Evolutionary conservation across 1,140 invertebrate species (phyloP).

Genomic region (Philotrypesis tridentata): DNA sequence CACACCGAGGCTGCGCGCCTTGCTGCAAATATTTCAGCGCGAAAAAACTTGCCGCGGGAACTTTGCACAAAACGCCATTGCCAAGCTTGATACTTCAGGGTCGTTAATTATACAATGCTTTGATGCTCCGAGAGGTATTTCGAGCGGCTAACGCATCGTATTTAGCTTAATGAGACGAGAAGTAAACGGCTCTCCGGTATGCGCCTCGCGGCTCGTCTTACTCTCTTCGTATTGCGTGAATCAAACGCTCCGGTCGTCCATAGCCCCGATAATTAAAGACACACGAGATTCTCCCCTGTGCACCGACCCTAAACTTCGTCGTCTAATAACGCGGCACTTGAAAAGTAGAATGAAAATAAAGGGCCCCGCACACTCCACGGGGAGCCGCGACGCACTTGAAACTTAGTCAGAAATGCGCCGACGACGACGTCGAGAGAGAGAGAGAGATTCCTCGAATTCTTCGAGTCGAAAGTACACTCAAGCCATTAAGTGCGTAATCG

Average conservation of each 20-base stretch:
- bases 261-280: no score
- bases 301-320: no score
- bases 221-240: background rate
- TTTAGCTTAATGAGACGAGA: background rate
- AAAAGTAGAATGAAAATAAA: no score
- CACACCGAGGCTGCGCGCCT: background rate
- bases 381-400: no score
- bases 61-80: constrained; percentile 13
- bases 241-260: background rate
- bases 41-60: background rate
- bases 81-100: background rate
- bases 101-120: constrained; percentile 22
- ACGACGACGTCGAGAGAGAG: no score
- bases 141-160: background rate
- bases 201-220: background rate
- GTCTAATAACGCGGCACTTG: no score
- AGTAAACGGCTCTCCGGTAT: background rate
- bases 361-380: no score
- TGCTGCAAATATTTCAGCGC: background rate
- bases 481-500: no score
- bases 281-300: no score
- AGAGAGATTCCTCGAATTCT: no score
- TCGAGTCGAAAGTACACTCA: no score
- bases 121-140: background rate
- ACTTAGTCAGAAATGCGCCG: no score